Evolutionary conservation across 2,113 vertebrate species (phyloP).

Genomic region (Sporophila hypoxantha): DNA sequence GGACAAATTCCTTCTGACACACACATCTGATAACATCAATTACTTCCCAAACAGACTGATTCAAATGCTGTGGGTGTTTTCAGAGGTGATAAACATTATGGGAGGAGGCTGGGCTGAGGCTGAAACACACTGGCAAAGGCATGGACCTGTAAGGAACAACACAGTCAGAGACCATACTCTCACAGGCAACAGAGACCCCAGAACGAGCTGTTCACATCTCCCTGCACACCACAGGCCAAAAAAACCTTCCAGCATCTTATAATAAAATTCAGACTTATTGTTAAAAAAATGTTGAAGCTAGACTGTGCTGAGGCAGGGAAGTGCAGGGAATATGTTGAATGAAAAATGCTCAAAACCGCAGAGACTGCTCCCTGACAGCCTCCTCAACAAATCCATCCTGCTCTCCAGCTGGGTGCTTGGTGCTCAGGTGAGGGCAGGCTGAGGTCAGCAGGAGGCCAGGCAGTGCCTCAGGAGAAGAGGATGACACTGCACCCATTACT

Average conservation of each 20-base stretch:
- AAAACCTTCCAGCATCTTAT: neutral
- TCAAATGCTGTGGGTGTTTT: conserved; percentile 36
- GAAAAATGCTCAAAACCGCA: neutral
- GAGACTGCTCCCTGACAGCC: neutral
- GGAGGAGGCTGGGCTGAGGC: neutral
- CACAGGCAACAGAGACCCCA: neutral
- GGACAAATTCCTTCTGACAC: conserved; percentile 53
- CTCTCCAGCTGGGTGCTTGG: rapidly evolving
- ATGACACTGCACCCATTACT: neutral
- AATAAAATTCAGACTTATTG: neutral
- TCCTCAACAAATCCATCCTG: neutral
- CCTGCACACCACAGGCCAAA: neutral
- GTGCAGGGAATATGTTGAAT: neutral
- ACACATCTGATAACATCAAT: conserved; percentile 37
- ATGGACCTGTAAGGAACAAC: neutral
- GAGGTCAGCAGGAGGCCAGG: neutral
- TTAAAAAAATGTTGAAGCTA: neutral
- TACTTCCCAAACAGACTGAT: conserved; percentile 23
- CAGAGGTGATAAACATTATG: conserved; percentile 26
- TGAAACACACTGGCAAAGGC: neutral
- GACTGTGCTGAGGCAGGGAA: neutral
- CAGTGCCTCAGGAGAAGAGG: neutral
- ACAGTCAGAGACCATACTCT: rapidly evolving
- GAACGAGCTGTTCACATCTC: neutral
- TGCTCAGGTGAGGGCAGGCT: neutral